A percentile compares a stretch with the other conserved stretches of the same genome.
phyloP scores from a whole-genome alignment of 2,888 invertebrate species.

The Micoletzkya japonica region DNA sequence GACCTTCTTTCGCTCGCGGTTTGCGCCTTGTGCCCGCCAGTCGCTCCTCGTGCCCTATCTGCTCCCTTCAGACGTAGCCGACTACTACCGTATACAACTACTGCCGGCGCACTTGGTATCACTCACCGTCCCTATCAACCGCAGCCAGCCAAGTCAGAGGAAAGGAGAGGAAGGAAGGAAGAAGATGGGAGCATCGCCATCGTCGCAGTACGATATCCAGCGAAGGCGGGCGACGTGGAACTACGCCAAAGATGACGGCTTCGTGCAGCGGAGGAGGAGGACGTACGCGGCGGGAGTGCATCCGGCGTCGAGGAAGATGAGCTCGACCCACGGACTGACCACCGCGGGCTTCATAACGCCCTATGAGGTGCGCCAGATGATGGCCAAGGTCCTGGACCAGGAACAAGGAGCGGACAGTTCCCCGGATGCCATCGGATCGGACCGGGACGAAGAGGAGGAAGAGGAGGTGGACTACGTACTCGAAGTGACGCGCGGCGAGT shows the following conservation, averaged over 20 bases:
- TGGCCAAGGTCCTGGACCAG: too few relatives aligned
- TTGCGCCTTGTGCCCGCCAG: neutral
- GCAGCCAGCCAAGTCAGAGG: too few relatives aligned
- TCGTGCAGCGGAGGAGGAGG: neutral
- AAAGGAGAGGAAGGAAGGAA: too few relatives aligned
- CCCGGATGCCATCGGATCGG: neutral
- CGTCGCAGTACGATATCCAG: constrained; percentile 9
- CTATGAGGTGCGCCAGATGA: constrained; percentile 45
- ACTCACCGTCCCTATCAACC: neutral
- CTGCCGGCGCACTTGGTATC: too few relatives aligned
- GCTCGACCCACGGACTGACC: neutral
- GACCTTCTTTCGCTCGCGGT: neutral
- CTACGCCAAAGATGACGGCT: neutral
- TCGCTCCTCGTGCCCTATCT: constrained; percentile 3
- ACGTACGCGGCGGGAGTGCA: neutral
- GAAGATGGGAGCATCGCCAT: constrained; percentile 22
- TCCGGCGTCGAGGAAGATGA: neutral
- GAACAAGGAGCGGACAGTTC: neutral
- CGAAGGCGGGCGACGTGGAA: neutral
- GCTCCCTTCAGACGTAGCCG: neutral
- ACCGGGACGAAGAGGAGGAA: neutral
- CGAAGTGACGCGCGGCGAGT: neutral
- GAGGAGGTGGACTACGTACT: neutral
- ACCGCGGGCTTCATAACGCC: constrained; percentile 34
- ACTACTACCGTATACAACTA: constrained; percentile 2